Evolutionary conservation across 37 sponge, comb jelly and placozoan genomes (phyloP), one percentile per base, ranked within the genome.

Genomic region (Bolinopsis microptera): DNA sequence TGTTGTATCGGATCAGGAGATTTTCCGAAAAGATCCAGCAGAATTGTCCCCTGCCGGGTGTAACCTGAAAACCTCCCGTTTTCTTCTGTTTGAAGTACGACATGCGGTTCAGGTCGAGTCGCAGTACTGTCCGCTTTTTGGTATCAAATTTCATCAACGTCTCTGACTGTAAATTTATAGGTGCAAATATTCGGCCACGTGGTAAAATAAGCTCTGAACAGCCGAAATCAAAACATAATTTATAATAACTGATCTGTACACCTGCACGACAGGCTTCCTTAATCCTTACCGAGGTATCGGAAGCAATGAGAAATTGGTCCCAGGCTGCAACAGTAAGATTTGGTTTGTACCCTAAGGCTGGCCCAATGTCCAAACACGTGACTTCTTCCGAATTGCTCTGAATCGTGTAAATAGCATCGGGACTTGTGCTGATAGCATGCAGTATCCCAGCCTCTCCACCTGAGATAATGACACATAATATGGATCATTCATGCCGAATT

Each of bases 301-400:
- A 86, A 1, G 36, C 31, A 16, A 86, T 27, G 24, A 86, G 48
- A 86, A 28, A 13, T 2, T 39, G 41, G 5, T 27, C 61, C 13
- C 61, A 40, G n/a, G 61, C 41, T 0, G 61, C 90, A 28, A 48
- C 90, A 30, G 61, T n/a, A 24, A 86, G 24, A 0, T 86, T 2
- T 5, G 90, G 90, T n/a, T 38, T 86, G 90, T 27, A 86, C 30
- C 61, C 90, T 24, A 86, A 27, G 26, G 90, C 90, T 24, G 90
- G 90, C 48, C 38, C 34, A 27, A 86, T 28, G 61, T 86, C 90
- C 13, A 86, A 0, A 41, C 61, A 39, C 26, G 61, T 36, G 1
- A 86, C 90, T 26, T 86, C 90, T 23, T 13, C 0, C 0, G 16
- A 22, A 24, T 27, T 48, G 61, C 39, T 21, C 21, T 23, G 25